Evolutionary conservation across 2,888 invertebrate genomes (phyloP).

Genomic region (Microplitis manilae): DNA sequence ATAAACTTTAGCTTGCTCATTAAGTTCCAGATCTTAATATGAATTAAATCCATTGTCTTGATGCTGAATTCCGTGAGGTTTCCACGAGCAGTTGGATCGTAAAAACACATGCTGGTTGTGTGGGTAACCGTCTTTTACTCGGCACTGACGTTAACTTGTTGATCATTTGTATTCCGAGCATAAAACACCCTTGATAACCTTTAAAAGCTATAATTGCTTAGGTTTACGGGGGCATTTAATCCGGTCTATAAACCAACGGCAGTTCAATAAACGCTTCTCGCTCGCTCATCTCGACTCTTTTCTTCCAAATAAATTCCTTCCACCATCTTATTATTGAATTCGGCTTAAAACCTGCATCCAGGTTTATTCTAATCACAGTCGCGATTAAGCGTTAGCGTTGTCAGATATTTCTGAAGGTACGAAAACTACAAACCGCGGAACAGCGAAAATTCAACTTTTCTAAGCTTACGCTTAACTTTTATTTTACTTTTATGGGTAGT

Average conservation of each 20-base stretch:
- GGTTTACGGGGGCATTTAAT: slow-evolving; percentile 64
- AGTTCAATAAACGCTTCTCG: slow-evolving; percentile 32
- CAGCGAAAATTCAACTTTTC: no score
- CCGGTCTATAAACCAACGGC: slow-evolving; percentile 58
- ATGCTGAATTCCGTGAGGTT: background rate
- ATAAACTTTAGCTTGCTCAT: background rate
- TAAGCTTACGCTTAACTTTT: no score
- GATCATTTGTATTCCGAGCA: slow-evolving; percentile 65
- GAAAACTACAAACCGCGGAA: slow-evolving; percentile 34
- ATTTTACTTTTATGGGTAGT: no score
- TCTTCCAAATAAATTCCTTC: slow-evolving; percentile 40
- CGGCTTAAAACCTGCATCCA: background rate
- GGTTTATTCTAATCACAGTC: slow-evolving; percentile 51
- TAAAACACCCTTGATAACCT: slow-evolving; percentile 61
- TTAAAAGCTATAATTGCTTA: slow-evolving; percentile 59
- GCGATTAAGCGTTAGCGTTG: slow-evolving; percentile 58
- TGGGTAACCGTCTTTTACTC: slow-evolving; percentile 20
- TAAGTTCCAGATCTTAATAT: background rate
- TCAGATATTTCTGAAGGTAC: slow-evolving; percentile 47
- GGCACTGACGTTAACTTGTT: slow-evolving; percentile 58
- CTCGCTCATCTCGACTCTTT: slow-evolving; percentile 37
- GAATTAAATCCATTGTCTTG: background rate
- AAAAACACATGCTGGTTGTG: slow-evolving; percentile 37
- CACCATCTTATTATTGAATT: slow-evolving; percentile 1
- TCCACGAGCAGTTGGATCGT: background rate